Base-by-base conservation (phyloP, 2,888 invertebrate genomes). In the Drosophila cognata region DNA sequence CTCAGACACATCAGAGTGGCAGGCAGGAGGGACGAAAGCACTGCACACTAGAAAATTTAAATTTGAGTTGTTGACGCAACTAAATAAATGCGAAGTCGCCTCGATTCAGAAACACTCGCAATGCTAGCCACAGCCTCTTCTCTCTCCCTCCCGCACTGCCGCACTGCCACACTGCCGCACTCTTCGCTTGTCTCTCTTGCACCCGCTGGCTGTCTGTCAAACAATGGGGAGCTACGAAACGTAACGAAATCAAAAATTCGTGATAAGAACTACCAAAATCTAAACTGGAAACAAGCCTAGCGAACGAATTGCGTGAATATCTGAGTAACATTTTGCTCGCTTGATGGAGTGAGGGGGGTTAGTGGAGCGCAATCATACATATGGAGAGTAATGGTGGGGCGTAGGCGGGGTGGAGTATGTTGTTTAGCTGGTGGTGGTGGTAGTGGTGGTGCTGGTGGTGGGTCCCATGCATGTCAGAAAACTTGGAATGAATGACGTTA, bases 401-500 rank as follows among this genome's bases (percentile, higher is more conserved):
- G 21, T 21, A 21, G 21, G 21, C 21, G 51, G 43, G 36, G 29
- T 41, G 41, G 46, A 0, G 33, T 11, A 4, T 33, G 10, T 0
- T 33, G 33, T 4, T 10, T 33, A 18, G 10, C 18, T 61, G 35
- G 51, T 28, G 21, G 8, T 16, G 16, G 28, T 28, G 28, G 28
- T n/a, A 46, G 43, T 43, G 28, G 16, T 41, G 63, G 43, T 13
- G 51, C 57, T 36, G 16, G 25, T 35, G 10, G n/a, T 62, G 46
- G 31, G 41, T 61, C 35, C 13, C 46, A 46, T 86, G 80, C 85
- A 84, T 84, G 86, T 75, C 83, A 77, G 66, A 79, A 83, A 84
- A 88, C 66, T 83, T 83, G 88, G 74, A 88, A 77, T 88, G 88
- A 81, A 88, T 86, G 85, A 85, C 85, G 77, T 85, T 85, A 88